Base-by-base conservation (phyloP, 2,113 vertebrate species). In the Bolborhynchus lineola region DNA sequence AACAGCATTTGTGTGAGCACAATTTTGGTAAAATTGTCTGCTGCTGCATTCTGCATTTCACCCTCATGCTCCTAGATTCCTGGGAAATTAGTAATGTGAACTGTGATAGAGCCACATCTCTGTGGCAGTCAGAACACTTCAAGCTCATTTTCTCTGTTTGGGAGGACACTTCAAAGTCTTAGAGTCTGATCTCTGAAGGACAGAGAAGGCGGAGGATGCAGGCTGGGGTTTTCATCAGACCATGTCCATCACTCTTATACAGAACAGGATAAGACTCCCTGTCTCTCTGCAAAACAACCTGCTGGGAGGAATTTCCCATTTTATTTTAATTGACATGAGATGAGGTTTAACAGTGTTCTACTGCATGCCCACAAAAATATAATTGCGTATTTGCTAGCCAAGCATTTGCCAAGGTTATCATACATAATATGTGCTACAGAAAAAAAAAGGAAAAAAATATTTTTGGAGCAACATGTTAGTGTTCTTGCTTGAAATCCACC, bases 221-320 rank as follows among this genome's bases (percentile, higher is more conserved):
- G 37, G 15, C 29, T 65, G n/a, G 13, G 11, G 4, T 75, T 92
- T 77, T 86, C 55, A 39, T 23, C 68, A 46, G 52, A 76, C 15
- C 0, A 0, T 62, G 42, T 42, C n/a, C n/a, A n/a, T n/a, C n/a
- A n/a, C n/a, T n/a, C n/a, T 26, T 37, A 28, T 23, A 9, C 5
- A 65, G 29, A 75, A 23, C 5, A 65, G 33, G 13, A 72, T 16
- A 71, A 75, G 31, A 65, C 23, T 64, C 35, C 29, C 13, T 31
- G 11, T 28, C 44, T 68, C 7, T 23, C 20, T 41, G 29, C 24
- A 85, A 76, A 85, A 31, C 11, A 65, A 44, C 31, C 47, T 87
- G 9, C n/a, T 83, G 39, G 14, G 24, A 47, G 3, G 2, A 92
- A 52, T 11, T 71, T 7, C 4, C 4, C 4, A 16, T 53, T 85